Base-by-base conservation (phyloP, 2,888 invertebrate species). In the Caenorhabditis imperialis region DNA sequence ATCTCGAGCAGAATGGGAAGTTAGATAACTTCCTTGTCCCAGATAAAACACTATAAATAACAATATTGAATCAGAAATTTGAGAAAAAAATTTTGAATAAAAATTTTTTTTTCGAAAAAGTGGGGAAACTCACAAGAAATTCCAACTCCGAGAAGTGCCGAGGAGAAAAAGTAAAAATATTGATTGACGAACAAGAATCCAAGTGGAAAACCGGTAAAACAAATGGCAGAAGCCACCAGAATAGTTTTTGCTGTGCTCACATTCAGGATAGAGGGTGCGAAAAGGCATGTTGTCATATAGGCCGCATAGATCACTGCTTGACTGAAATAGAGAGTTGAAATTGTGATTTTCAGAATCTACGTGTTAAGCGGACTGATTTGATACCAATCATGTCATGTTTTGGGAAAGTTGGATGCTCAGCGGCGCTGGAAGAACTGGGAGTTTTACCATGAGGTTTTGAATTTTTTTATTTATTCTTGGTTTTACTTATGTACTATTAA, bases 151-250 rank as follows among this genome's bases (percentile, higher is more conserved):
- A 74, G 71, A 8, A 79, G 23, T 1, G 73, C 76, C 0, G 75
- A 72, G 3, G 76, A 72, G 16, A 75, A 57, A 38, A 75, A 82
- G 44, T 75, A 82, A 18, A 76, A 78, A 38, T 75, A 65, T 14
- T 35, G 51, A 45, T 80, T 78, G 8, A 79, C 71, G 44, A 72
- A 78, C 38, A 82, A 44, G 67, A 81, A 82, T 20, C 79, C 77
- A 0, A 70, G 23, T 40, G 76, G 71, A 33, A 69, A 75, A 5
- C 71, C 50, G 1, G 77, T 75, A 44, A 73, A 77, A 47, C 61
- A 63, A 16, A 76, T 54, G 2, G 81, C 63, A 0, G 65, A 53
- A 51, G 60, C 63, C 58, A 79, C 44, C n/a, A 79, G 67, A 1
- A 77, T 77, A 14, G 57, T 70, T 47, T 79, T 79, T n/a, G 79